These are phyloP conservation scores for Pseudochirops corinnae DNA, from an alignment of 2,797 vertebrate genomes.

Conservation along the genomic window DNA sequence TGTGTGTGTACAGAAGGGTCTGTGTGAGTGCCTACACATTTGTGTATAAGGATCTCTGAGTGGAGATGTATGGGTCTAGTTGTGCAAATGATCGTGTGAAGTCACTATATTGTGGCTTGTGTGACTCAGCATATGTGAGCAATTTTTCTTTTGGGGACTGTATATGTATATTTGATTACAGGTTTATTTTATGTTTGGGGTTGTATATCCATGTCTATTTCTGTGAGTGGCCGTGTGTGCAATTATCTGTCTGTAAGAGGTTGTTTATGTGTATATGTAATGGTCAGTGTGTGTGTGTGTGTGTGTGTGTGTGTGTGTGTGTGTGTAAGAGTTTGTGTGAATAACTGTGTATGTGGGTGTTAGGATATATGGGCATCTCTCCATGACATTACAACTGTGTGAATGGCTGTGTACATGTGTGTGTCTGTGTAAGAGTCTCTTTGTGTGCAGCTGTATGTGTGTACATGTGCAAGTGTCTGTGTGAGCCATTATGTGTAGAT, in stretches of 20 bases:
- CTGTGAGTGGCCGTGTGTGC: neutral
- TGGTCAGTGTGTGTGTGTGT: too few species aligned
- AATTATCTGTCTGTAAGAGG: too few species aligned
- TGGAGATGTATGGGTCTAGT: neutral
- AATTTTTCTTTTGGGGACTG: neutral
- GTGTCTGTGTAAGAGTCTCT: neutral
- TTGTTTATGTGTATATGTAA: too few species aligned
- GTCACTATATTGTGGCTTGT: neutral
- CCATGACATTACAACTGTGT: neutral
- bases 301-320: neutral
- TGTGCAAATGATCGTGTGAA: neutral
- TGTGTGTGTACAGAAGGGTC: constrained; percentile 1
- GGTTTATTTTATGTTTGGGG: neutral
- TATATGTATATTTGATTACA: neutral
- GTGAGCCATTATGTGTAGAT: neutral
- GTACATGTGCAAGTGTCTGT: neutral
- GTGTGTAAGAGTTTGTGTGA: neutral
- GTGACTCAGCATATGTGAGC: neutral
- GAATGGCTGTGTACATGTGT: neutral
- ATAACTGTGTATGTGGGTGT: neutral
- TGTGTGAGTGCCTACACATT: neutral
- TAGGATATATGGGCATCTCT: neutral
- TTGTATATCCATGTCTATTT: neutral
- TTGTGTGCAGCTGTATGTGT: neutral
- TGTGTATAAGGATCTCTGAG: neutral